Percentiles rank a stretch among this genome's conserved stretches.
phyloP scores from a whole-genome alignment of 2,797 vertebrate species.

The Enteromius mattozi region DNA sequence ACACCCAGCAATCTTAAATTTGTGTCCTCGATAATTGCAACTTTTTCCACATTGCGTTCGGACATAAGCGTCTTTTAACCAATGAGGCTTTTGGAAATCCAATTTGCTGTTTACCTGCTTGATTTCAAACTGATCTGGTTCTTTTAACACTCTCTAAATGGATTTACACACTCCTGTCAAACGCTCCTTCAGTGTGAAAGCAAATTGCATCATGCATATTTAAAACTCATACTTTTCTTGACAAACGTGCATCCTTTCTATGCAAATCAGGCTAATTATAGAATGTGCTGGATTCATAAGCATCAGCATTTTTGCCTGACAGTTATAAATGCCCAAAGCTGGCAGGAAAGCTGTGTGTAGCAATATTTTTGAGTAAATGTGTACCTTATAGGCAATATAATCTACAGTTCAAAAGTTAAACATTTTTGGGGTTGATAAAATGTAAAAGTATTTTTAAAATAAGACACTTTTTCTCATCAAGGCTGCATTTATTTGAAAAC shows the following conservation, averaged over 20 bases:
- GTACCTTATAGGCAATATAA: background rate
- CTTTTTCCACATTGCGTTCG: background rate
- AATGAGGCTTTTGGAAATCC: background rate
- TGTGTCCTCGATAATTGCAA: background rate
- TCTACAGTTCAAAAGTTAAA: background rate
- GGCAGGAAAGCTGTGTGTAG: background rate
- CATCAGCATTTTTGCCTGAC: conserved; percentile 1
- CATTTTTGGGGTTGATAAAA: background rate
- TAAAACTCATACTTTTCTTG: background rate
- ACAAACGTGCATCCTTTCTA: background rate
- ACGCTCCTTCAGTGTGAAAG: background rate
- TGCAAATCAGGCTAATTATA: conserved; percentile 9
- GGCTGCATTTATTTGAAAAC: background rate
- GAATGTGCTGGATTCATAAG: background rate
- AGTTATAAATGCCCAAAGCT: background rate
- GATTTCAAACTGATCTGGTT: background rate
- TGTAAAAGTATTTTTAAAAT: background rate
- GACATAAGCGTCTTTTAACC: no score
- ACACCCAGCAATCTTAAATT: background rate
- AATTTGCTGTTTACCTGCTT: background rate
- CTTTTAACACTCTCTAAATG: background rate
- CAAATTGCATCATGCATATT: conserved; percentile 8
- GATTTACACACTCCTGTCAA: background rate
- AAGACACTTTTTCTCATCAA: background rate
- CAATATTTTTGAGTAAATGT: background rate